Evolutionary conservation across 2,888 invertebrate species (phyloP).

Genomic region (Falcaria lacertinaria): DNA sequence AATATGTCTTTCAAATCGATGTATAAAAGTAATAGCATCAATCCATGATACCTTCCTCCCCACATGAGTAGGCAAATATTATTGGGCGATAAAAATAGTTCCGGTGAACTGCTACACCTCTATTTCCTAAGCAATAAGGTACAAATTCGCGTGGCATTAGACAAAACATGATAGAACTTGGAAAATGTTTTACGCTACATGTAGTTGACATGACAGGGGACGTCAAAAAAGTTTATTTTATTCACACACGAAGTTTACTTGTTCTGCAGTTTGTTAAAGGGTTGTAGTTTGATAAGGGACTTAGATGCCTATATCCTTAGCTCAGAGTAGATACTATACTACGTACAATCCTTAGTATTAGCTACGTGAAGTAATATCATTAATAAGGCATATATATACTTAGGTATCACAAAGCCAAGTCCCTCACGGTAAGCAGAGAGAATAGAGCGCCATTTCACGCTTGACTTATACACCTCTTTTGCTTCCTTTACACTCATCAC

Average conservation of each 20-base stretch:
- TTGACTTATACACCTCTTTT: too few species aligned
- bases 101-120: slow-evolving; percentile 7
- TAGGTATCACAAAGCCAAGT: too few species aligned
- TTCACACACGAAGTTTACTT: neutral
- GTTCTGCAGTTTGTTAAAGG: neutral
- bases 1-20: neutral
- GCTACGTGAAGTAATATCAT: too few species aligned
- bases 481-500: too few species aligned
- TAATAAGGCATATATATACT: too few species aligned
- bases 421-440: too few species aligned
- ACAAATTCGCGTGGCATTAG: slow-evolving; percentile 1
- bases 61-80: slow-evolving; percentile 36
- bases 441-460: too few species aligned
- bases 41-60: slow-evolving; percentile 21
- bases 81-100: slow-evolving; percentile 29
- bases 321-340: too few species aligned
- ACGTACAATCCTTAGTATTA: too few species aligned
- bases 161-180: neutral
- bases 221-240: neutral
- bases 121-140: slow-evolving; percentile 6
- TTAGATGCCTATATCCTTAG: too few species aligned
- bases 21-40: neutral
- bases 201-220: neutral
- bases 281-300: neutral
- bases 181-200: neutral